Base-by-base conservation (phyloP, 2,113 vertebrate species). In the Oceanodroma tethys region DNA sequence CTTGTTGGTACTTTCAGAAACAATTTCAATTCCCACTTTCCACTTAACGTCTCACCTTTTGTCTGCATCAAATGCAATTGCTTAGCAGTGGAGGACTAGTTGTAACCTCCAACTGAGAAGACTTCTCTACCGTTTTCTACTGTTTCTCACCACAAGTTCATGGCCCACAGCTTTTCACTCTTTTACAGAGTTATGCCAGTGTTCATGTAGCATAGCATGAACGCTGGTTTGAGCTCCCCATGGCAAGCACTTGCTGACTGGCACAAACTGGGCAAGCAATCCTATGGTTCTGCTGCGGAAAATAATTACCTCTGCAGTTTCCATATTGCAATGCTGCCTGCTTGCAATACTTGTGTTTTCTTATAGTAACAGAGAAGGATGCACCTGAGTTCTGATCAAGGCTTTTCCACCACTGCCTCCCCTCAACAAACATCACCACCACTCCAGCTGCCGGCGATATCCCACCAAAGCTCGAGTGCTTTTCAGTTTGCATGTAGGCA, bases 1-100 rank as follows among this genome's bases (percentile, higher is more conserved):
- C 85, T 97, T 90, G 81, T 43, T 82, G 94, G 81, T 95, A 38
- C 95, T 97, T 97, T 98, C 98, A 95, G 96, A 96, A 93, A 88
- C 62, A 96, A 97, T 98, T 98, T 98, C 98, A 97, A 97, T 98
- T 98, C 98, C 98, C 97, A 98, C 98, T 98, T 98, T 97, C 96
- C 95, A 97, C 96, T 97, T 50, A 98, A 97, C 95, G 89, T 97
- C 96, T 96, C 97, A 97, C 97, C 98, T 98, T 98, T 97, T 1
- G 68, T 96, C 97, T 93, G 72, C 75, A 95, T 83, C 88, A 79
- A 96, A 88, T 6, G 19, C 67, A 7, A 63, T 50, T 68, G 85
- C 96, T 96, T 83, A 93, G 84, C 82, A 79, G 86, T 45, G 76
- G 85, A 95, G 92, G 93, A 83, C 70, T 22, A 60, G 89, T 16